phyloP scores from a whole-genome alignment of 2,113 vertebrate species.

The Clarias batrachus region DNA sequence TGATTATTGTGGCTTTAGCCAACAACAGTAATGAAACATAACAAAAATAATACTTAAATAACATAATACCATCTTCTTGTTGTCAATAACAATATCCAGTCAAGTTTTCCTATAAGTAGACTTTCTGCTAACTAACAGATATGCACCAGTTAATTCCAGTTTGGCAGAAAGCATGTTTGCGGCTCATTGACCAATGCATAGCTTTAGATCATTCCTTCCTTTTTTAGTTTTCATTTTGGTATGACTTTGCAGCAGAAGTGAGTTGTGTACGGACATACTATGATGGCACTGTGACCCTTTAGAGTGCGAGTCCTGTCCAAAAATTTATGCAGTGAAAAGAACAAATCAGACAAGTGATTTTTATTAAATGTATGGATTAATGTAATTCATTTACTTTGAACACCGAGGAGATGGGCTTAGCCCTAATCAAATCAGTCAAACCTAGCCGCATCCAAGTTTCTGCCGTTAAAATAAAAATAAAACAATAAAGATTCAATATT shows the following conservation, averaged over 20 bases:
- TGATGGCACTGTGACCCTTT: slow-evolving; percentile 32
- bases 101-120: slow-evolving; percentile 92
- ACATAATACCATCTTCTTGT: slow-evolving; percentile 75
- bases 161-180: slow-evolving; percentile 82
- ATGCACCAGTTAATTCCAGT: slow-evolving; percentile 87
- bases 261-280: not conserved
- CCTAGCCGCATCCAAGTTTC: slow-evolving; percentile 53
- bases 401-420: not conserved
- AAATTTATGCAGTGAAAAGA: not conserved
- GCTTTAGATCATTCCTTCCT: slow-evolving; percentile 38
- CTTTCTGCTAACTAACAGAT: slow-evolving; percentile 72
- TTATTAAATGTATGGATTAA: not conserved
- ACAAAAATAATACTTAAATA: slow-evolving; percentile 88
- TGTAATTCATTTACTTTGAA: not conserved
- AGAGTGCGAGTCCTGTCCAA: not conserved
- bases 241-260: slow-evolving; percentile 47
- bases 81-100: slow-evolving; percentile 90
- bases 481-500: slow-evolving; percentile 77
- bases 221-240: slow-evolving; percentile 52
- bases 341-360: not conserved
- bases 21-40: slow-evolving; percentile 70
- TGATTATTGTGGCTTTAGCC: slow-evolving; percentile 73
- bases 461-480: slow-evolving; percentile 66
- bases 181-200: slow-evolving; percentile 50
- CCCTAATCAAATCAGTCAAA: slow-evolving; percentile 9